phyloP scores from a whole-genome alignment of 2,888 invertebrate genomes.

The Agrilus biguttatus region DNA sequence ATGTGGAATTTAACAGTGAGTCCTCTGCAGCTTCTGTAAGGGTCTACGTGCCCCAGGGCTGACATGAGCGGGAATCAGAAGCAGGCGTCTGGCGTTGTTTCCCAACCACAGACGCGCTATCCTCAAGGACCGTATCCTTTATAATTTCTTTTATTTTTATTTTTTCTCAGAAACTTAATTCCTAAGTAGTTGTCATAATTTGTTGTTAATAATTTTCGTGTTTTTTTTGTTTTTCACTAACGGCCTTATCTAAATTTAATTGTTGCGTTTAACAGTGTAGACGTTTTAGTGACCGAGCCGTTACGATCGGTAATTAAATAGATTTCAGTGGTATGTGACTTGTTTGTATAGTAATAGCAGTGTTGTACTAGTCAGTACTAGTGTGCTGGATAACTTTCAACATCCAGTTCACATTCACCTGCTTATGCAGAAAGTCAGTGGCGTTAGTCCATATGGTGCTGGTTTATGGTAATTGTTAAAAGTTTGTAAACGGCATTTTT shows the following conservation, averaged over 20 bases:
- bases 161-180: neutral
- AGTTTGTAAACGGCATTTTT: no score
- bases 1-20: conserved; percentile 26
- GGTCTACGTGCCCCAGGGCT: conserved; percentile 44
- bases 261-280: conserved; percentile 2
- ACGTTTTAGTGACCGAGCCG: neutral
- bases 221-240: conserved; percentile 3
- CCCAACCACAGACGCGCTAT: conserved; percentile 40
- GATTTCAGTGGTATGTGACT: conserved; percentile 10
- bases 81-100: conserved; percentile 46
- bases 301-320: conserved; percentile 6
- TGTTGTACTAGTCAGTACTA: conserved; percentile 15
- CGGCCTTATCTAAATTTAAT: conserved; percentile 1
- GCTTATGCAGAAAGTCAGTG: conserved; percentile 18
- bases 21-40: conserved; percentile 46
- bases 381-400: conserved; percentile 24
- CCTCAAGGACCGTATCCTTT: conserved; percentile 46
- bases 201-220: conserved; percentile 4
- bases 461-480: conserved; percentile 4
- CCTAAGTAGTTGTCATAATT: conserved; percentile 3
- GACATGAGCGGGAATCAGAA: conserved; percentile 53
- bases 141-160: conserved; percentile 10
- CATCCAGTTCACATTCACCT: conserved; percentile 25
- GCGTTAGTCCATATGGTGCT: conserved; percentile 20
- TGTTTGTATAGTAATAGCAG: conserved; percentile 9